Base-by-base conservation (phyloP, 2,113 vertebrate genomes). In the Lethenteron reissneri region DNA sequence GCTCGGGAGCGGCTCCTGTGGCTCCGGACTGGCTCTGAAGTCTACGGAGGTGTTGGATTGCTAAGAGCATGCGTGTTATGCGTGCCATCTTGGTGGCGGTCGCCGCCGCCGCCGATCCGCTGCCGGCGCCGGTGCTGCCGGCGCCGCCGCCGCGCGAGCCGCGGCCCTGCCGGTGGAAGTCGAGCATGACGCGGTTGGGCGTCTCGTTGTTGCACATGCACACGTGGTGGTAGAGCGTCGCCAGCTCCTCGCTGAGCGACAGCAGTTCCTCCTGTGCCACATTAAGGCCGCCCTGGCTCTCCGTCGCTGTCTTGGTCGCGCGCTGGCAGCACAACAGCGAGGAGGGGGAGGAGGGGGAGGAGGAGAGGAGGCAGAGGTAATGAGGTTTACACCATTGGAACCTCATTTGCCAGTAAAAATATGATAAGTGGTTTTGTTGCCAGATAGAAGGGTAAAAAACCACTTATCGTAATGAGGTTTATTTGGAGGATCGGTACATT, bases 191-290 rank as follows among this genome's bases (percentile, higher is more conserved):
- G 9, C 92, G 85, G 79, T 95, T 99, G 2, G 92, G 94, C 0
- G 90, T 99, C 81, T 99, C 91, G 0, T 99, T 97, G 77, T 99
- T 99, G 82, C 94, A 99, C 74, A 99, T 79, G 79, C 92, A 95
- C 57, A 99, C 92, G 0, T 97, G 94, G 78, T 99, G 92, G 77
- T 99, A 99, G 12, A 99, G 90, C 83, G 97, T 92, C 1, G 94
- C 94, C 69, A 99, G 79, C 64, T 99, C 94, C 78, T 99, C 94
- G 0, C 94, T 99, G 71, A 99, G 96, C 0, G 90, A 95, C 58
- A 95, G 92, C 78, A 99, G 77, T 79, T 99, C 92, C 0, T 99
- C 94, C 78, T 99, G 94, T 57, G 92, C 92, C 1, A 85, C 77
- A 56, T 90, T 95, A 75, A 99, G 85, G 77, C 87, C 88, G 71